Evolutionary conservation across 1,140 invertebrate species (phyloP).

Genomic region (Zaprionus inermis): DNA sequence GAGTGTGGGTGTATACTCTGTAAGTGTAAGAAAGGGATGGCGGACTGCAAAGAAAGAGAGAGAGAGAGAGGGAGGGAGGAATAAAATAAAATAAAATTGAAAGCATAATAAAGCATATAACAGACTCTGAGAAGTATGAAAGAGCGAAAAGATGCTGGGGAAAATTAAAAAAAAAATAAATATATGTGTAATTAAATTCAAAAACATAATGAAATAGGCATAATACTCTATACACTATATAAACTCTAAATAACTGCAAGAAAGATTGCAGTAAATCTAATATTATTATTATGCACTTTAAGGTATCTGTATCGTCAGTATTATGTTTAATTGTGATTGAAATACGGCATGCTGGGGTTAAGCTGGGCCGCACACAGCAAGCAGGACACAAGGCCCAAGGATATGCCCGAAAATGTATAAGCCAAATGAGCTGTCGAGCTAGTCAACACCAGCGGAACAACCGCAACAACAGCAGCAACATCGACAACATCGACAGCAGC

Average conservation of each 20-base stretch:
- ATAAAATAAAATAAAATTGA: background rate
- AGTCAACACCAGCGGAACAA: slow-evolving; percentile 2
- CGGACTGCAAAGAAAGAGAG: background rate
- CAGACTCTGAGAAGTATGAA: too few relatives aligned
- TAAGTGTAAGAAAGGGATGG: background rate
- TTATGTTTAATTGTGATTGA: too few relatives aligned
- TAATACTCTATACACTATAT: too few relatives aligned
- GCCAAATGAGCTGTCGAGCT: slow-evolving; percentile 8
- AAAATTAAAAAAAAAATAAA: too few relatives aligned
- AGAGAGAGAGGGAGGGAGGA: background rate
- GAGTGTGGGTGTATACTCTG: background rate
- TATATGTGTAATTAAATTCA: too few relatives aligned
- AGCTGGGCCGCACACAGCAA: background rate
- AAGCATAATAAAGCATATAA: too few relatives aligned
- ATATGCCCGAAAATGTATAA: background rate
- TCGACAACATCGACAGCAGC: background rate
- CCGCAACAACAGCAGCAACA: background rate
- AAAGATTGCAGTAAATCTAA: too few relatives aligned
- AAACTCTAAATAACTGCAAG: too few relatives aligned
- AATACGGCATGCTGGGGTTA: background rate
- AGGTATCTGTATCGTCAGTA: too few relatives aligned
- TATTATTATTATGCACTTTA: too few relatives aligned
- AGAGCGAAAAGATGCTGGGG: too few relatives aligned
- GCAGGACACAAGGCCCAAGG: background rate
- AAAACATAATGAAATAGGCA: too few relatives aligned